Evolutionary conservation across 2,113 vertebrate genomes (phyloP), one percentile per base, ranked within the genome.

Genomic region (Brachypodius melanocephalos): DNA sequence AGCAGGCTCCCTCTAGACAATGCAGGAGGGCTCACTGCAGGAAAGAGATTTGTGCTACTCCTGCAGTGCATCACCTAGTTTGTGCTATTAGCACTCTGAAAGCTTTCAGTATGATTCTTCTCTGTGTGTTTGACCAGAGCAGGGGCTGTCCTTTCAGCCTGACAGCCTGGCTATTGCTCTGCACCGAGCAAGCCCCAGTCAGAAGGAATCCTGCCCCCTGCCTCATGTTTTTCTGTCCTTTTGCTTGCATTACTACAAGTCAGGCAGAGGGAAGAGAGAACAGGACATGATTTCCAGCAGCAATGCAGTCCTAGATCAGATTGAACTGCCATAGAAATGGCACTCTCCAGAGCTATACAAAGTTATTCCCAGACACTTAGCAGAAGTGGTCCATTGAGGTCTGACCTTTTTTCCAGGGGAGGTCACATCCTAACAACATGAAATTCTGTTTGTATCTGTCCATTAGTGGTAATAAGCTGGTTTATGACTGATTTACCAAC

Each of bases 121-220:
- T 80, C 26, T 32, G 21, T 59, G 25, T 36, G 13, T 67, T 32
- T 78, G 52, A 51, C 36, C 25, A 22, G 36, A 61, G 40, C 13
- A 43, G 28, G 69, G 14, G 24, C 10, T 80, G 19, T 6, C 22
- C 21, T 31, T 40, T 52, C 51, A 69, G 55, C 31, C 28, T 73
- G 62, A 36, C 31, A 72, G 45, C 40, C 24, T 89, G 55, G n/a
- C 40, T 48, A 22, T 19, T 32, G 25, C 42, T 45, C 22, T 52
- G 45, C 21, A 43, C 15, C 42, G 45, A 13, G 38, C 19, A 25
- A 74, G 3, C 1, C 11, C 8, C 25, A 34, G 3, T 11, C 46
- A 66, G 63, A 58, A 77, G 13, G 15, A 9, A 2, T 49, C 17
- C 1, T 7, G 48, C 20, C 4, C 9, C 2, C 4, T 6, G 2